Percentiles rank a stretch among this genome's conserved stretches.
Evolutionary conservation across 2,888 invertebrate genomes (phyloP).

Genomic region (Bugula neritina): DNA sequence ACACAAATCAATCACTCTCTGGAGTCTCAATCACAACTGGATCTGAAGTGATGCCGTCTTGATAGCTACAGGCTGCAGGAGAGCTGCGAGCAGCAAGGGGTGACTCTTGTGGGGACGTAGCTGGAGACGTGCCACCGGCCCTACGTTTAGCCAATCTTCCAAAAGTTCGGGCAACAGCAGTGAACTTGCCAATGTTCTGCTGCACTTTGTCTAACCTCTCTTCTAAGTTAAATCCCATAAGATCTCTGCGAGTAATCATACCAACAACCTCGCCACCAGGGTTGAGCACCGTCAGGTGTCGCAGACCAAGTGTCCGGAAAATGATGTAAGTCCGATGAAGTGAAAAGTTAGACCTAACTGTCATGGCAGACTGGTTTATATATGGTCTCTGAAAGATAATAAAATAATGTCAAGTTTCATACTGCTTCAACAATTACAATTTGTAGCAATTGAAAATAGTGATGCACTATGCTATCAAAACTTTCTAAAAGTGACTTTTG

Average conservation of each 20-base stretch:
- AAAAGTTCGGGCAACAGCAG: not conserved
- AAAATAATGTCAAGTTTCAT: too few species aligned
- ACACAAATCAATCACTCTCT: too few species aligned
- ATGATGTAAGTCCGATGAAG: slow-evolving; percentile 53
- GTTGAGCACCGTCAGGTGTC: slow-evolving; percentile 52
- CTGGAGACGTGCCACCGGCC: not conserved
- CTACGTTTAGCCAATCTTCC: not conserved
- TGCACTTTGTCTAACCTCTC: slow-evolving; percentile 41
- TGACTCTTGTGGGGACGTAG: not conserved
- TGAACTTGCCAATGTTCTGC: slow-evolving; percentile 25
- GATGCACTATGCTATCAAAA: too few species aligned
- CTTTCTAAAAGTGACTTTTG: too few species aligned
- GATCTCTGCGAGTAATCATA: slow-evolving; percentile 54
- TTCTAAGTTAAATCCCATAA: slow-evolving; percentile 54
- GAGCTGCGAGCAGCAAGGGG: not conserved
- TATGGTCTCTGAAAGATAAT: slow-evolving; percentile 43
- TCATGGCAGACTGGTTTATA: slow-evolving; percentile 52
- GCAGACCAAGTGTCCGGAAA: slow-evolving; percentile 54
- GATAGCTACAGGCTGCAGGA: too few species aligned
- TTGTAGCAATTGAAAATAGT: too few species aligned
- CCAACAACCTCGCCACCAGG: slow-evolving; percentile 49
- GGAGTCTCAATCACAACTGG: not conserved
- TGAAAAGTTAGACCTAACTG: slow-evolving; percentile 50
- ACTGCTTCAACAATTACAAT: too few species aligned
- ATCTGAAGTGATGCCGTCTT: not conserved